phyloP scores from a whole-genome alignment of 2,113 vertebrate species.

The Mustelus asterias region DNA sequence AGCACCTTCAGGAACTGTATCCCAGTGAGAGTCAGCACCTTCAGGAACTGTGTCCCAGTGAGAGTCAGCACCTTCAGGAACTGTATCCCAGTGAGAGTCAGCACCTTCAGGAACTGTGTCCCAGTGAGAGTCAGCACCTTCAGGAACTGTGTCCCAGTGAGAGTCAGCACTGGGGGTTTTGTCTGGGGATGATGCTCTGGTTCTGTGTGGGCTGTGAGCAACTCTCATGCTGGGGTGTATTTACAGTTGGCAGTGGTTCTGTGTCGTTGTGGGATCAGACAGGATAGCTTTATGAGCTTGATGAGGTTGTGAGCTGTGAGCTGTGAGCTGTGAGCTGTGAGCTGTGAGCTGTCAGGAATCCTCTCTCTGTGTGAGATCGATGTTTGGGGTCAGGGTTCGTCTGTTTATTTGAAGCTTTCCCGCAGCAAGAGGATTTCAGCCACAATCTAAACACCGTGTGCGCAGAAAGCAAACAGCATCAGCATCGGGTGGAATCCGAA shows the following conservation, averaged over 20 bases:
- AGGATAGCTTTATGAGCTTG: background rate
- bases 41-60: too few species aligned
- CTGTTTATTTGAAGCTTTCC: background rate
- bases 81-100: too few species aligned
- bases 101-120: too few species aligned
- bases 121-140: too few species aligned
- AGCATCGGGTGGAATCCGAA: background rate
- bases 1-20: too few species aligned
- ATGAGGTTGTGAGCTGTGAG: background rate
- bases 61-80: too few species aligned
- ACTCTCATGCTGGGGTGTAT: background rate
- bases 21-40: too few species aligned
- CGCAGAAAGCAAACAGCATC: background rate
- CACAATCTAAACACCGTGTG: background rate
- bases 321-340: too few species aligned
- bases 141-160: too few species aligned
- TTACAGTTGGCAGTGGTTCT: background rate
- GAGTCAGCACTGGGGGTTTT: too few species aligned
- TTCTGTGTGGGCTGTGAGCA: background rate
- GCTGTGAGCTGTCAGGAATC: background rate
- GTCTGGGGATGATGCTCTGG: too few species aligned
- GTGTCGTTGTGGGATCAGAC: rapidly evolving
- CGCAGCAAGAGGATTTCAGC: background rate
- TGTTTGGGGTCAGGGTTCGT: background rate
- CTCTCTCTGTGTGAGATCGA: background rate